These are phyloP conservation scores for Drosophila sordidapex DNA, from an alignment of 2,888 invertebrate genomes.

Conservation along the genomic window DNA sequence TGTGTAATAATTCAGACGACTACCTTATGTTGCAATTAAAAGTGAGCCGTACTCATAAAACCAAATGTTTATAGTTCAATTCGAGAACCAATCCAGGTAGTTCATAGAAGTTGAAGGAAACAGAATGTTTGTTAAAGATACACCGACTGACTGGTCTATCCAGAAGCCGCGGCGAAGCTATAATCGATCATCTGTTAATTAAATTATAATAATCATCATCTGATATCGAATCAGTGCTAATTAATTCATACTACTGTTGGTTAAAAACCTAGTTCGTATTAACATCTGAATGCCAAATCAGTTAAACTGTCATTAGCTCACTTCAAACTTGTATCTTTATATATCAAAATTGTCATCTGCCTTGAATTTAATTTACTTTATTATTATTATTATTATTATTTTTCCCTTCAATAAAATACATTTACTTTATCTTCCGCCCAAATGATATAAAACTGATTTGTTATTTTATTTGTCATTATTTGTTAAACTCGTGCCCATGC, in stretches of 20 bases:
- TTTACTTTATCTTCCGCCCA: neutral
- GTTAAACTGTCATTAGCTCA: neutral
- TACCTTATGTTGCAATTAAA: conserved; percentile 5
- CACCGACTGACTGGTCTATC: neutral
- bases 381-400: neutral
- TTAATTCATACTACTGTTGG: neutral
- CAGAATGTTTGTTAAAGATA: neutral
- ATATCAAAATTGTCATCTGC: neutral
- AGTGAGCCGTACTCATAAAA: conserved; percentile 13
- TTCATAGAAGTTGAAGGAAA: neutral
- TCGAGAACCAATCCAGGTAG: conserved; percentile 2
- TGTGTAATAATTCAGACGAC: neutral
- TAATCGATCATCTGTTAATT: conserved; percentile 16
- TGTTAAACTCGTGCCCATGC: neutral
- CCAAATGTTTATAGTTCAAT: conserved; percentile 11
- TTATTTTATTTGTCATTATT: neutral
- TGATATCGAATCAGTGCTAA: neutral
- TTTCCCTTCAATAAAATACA: neutral
- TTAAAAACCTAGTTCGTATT: neutral
- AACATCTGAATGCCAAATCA: neutral
- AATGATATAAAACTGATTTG: neutral
- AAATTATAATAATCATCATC: conserved; percentile 4
- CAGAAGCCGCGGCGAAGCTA: conserved; percentile 11
- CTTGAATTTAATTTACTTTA: neutral
- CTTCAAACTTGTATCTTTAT: neutral